phyloP scores from a whole-genome alignment of 2,888 invertebrate genomes.

The Hedya salicella region DNA sequence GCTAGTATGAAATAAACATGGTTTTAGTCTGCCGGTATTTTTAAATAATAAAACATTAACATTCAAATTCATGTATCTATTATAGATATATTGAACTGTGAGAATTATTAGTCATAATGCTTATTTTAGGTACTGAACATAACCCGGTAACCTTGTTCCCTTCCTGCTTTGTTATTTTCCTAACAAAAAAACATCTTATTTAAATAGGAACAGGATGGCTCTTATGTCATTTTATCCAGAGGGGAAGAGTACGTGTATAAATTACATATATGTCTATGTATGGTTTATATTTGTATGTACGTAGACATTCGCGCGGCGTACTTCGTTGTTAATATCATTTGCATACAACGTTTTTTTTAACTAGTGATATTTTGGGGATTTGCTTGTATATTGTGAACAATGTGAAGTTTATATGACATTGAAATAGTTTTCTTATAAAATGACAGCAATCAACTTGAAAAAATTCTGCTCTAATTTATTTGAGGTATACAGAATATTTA shows the following conservation, averaged over 20 bases:
- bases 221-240: not conserved
- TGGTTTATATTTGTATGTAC: conserved; percentile 1
- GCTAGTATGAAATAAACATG: too few species aligned
- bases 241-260: not conserved
- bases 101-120: too few species aligned
- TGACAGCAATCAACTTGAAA: too few species aligned
- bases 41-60: too few species aligned
- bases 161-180: conserved; percentile 19
- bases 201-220: not conserved
- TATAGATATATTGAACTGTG: too few species aligned
- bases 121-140: not conserved
- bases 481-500: too few species aligned
- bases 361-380: not conserved
- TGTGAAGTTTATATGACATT: too few species aligned
- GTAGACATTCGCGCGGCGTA: conserved; percentile 27
- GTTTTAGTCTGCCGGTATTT: too few species aligned
- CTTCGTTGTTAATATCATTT: conserved; percentile 26
- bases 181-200: not conserved
- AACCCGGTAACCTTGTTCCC: conserved; percentile 42
- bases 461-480: too few species aligned
- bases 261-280: conserved; percentile 18
- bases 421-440: not conserved
- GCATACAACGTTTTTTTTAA: conserved; percentile 31
- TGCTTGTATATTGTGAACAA: conserved; percentile 12
- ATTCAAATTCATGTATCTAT: too few species aligned